phyloP scores from a whole-genome alignment of 2,113 vertebrate genomes.

The Eudorcas thomsonii region DNA sequence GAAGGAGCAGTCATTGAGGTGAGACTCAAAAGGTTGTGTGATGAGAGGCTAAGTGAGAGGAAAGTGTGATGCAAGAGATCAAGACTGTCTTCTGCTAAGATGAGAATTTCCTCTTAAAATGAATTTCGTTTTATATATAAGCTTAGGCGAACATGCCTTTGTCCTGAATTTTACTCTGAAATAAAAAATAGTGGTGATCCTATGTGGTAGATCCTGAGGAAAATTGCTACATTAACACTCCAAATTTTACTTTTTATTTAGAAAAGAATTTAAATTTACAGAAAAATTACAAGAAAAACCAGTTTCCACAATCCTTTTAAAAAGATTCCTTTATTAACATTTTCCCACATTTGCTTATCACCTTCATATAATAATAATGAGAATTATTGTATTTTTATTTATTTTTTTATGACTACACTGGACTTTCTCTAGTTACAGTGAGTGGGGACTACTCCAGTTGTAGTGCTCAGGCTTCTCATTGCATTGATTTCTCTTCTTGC shows the following conservation, averaged over 20 bases:
- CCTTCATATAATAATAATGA: neutral
- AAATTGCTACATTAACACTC: neutral
- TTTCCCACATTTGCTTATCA: neutral
- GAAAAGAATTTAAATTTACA: neutral
- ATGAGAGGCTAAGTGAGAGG: neutral
- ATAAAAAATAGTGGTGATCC: neutral
- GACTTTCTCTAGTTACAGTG: neutral
- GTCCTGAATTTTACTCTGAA: neutral
- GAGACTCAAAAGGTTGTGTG: neutral
- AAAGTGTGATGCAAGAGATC: neutral
- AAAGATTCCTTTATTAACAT: neutral
- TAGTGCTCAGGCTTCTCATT: neutral
- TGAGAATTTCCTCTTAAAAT: neutral
- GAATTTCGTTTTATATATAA: neutral
- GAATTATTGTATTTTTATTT: neutral
- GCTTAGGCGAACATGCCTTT: neutral
- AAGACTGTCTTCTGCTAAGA: neutral
- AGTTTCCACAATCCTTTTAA: neutral
- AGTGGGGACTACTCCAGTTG: neutral
- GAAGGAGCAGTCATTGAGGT: neutral
- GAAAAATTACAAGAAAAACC: neutral
- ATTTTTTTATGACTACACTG: neutral
- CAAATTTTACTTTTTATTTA: neutral
- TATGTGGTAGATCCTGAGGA: neutral
- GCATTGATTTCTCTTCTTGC: neutral